Evolutionary conservation across 2,797 vertebrate genomes (phyloP), one percentile per base, ranked within the genome.

Genomic region (Botia almorhae): DNA sequence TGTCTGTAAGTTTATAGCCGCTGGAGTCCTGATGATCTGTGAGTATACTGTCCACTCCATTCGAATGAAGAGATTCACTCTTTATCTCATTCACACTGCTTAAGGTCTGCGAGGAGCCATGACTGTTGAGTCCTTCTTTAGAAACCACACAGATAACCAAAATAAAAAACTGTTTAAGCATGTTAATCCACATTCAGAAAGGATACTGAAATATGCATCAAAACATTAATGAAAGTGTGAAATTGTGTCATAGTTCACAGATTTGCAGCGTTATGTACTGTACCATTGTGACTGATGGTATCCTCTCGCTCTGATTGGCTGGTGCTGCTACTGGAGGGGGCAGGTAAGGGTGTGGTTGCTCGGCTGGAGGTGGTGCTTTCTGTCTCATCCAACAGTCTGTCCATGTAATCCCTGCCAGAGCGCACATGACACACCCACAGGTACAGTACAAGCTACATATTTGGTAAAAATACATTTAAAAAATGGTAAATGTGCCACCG

Each of bases 321-420:
- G 87, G 95, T 91, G 86, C 96, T 97, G 89, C 96, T 97, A 92
- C 94, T 96, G 83, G 96, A 98, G 50, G 95, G 90, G 0, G 96
- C 94, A 29, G 96, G 96, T 0, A 97, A 97, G 5, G 98, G 97
- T 0, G 96, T 98, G 0, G 97, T 94, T 0, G 97, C 98, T 58
- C 96, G 87, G 70, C 98, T 99, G 78, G 98, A 99, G 0, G 97
- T 92, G 0, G 96, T 94, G 2, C 97, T 99, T 90, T 98, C 97
- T 0, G 97, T 98, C 87, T 98, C 98, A 56, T 98, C 98, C 82
- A 99, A 89, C 82, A 99, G 94, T 14, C 97, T 94, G 84, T 99
- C 98, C 97, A 99, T 98, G 85, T 99, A 99, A 90, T 99, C 97
- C 86, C 97, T 98, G 85, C 60, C 74, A 26, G 7, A 26, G 86